phyloP scores from a whole-genome alignment of 2,113 vertebrate genomes.

The Notarius lentiginosus region DNA sequence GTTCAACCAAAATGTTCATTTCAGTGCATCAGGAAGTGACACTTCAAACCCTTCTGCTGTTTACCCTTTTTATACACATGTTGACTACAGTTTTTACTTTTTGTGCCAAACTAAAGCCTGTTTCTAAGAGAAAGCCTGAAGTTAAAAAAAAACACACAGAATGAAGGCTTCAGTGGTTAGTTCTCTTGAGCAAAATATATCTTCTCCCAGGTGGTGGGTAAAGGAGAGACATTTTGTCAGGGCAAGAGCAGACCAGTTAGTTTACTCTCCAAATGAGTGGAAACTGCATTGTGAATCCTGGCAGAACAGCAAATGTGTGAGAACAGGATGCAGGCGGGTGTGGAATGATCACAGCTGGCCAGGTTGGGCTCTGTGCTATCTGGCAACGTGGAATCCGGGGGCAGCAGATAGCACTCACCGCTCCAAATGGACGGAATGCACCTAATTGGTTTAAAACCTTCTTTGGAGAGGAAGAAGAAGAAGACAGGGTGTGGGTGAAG shows the following conservation, averaged over 20 bases:
- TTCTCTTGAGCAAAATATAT: neutral
- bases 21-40: neutral
- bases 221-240: neutral
- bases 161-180: neutral
- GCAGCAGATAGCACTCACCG: neutral
- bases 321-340: conserved; percentile 32
- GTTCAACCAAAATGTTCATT: neutral
- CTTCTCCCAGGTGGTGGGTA: neutral
- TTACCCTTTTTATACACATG: neutral
- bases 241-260: conserved; percentile 7
- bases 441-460: conserved; percentile 62
- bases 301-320: conserved; percentile 42
- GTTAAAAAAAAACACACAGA: neutral
- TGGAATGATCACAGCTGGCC: conserved; percentile 24
- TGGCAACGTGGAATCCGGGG: conserved; percentile 13
- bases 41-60: neutral
- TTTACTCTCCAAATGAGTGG: conserved; percentile 20
- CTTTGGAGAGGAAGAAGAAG: conserved; percentile 60
- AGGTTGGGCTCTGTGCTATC: conserved; percentile 42
- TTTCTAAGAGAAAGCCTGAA: neutral
- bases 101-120: too few relatives aligned
- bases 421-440: conserved; percentile 56
- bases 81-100: neutral
- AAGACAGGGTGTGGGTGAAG: conserved; percentile 47
- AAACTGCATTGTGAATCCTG: conserved; percentile 2